phyloP scores from a whole-genome alignment of 30 jellyfish, hydroid and myxozoan species.

The Hydra vulgaris region DNA sequence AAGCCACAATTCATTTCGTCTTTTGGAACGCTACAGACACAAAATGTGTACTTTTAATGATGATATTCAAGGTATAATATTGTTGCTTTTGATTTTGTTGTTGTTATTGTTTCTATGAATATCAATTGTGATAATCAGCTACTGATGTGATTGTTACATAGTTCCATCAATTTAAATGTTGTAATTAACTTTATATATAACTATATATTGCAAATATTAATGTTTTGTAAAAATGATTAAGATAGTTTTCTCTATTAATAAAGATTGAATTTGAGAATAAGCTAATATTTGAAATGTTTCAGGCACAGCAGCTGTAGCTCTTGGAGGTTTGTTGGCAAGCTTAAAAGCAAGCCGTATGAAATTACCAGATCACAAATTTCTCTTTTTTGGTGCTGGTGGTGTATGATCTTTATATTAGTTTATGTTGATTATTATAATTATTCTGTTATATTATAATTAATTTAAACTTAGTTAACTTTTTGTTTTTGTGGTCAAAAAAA shows the following conservation, averaged over 20 bases:
- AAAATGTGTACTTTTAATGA: slow-evolving; percentile 80
- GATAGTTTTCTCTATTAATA: too few species aligned
- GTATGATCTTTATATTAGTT: slow-evolving; percentile 26
- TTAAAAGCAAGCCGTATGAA: slow-evolving; percentile 39
- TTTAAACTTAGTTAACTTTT: not conserved
- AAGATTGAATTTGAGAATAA: too few species aligned
- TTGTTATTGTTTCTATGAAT: too few species aligned
- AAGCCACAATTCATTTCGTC: slow-evolving; percentile 76
- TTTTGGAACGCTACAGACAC: slow-evolving; percentile 58
- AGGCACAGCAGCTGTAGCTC: slow-evolving; percentile 95
- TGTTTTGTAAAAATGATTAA: too few species aligned
- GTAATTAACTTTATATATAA: too few species aligned
- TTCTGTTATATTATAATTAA: not conserved
- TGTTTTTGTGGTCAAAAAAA: not conserved
- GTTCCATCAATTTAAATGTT: too few species aligned
- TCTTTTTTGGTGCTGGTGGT: slow-evolving; percentile 94
- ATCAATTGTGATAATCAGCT: too few species aligned
- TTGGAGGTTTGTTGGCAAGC: slow-evolving; percentile 86
- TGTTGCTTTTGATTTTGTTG: too few species aligned
- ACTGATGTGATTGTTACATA: too few species aligned
- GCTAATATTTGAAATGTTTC: not conserved
- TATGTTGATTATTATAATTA: not conserved
- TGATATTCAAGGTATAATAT: slow-evolving; percentile 66
- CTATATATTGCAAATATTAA: too few species aligned
- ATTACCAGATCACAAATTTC: slow-evolving; percentile 57